Percentiles rank a stretch among this genome's conserved stretches.
These are phyloP conservation scores for Anadara kagoshimensis DNA, from an alignment of 1,140 invertebrate species.

Conservation along the genomic window DNA sequence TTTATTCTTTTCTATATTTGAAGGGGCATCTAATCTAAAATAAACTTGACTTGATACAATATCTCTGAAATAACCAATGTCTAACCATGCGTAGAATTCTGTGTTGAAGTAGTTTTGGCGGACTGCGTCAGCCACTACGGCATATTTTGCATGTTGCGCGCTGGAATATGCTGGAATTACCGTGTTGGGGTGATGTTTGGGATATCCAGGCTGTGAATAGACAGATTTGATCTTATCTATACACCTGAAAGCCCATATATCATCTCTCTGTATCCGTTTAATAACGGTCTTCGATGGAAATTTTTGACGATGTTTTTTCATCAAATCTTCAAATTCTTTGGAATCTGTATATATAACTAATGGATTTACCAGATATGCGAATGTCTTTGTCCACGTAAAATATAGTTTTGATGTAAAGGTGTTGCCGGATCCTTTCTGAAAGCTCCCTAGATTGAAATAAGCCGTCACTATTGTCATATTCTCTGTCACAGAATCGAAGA, in stretches of 20 bases:
- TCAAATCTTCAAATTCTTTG: not conserved
- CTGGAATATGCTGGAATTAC: slow-evolving; percentile 50
- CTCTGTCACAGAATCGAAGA: no score
- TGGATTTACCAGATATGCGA: not conserved
- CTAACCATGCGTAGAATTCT: slow-evolving; percentile 53
- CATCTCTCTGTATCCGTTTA: slow-evolving; percentile 1
- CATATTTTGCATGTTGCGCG: slow-evolving; percentile 51
- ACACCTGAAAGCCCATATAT: slow-evolving; percentile 50
- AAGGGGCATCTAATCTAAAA: slow-evolving; percentile 48
- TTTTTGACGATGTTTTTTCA: not conserved
- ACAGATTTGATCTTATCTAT: slow-evolving; percentile 44
- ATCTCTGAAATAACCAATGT: slow-evolving; percentile 55
- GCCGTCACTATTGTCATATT: not conserved
- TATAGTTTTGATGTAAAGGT: not conserved
- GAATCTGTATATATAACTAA: slow-evolving; percentile 5
- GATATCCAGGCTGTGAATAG: slow-evolving; percentile 45
- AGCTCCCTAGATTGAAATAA: slow-evolving; percentile 1
- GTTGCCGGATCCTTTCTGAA: slow-evolving; percentile 4
- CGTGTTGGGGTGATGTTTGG: slow-evolving; percentile 50
- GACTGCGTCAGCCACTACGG: slow-evolving; percentile 35
- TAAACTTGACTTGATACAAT: slow-evolving; percentile 14
- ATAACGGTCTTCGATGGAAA: not conserved
- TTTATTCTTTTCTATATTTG: slow-evolving; percentile 42
- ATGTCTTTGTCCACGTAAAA: not conserved
- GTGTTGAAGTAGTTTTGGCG: slow-evolving; percentile 40